Percentiles rank a stretch among this genome's conserved stretches.
Evolutionary conservation across 64 coral and sea anemone species (phyloP).

Genomic region (Dendronephthya gigantea): DNA sequence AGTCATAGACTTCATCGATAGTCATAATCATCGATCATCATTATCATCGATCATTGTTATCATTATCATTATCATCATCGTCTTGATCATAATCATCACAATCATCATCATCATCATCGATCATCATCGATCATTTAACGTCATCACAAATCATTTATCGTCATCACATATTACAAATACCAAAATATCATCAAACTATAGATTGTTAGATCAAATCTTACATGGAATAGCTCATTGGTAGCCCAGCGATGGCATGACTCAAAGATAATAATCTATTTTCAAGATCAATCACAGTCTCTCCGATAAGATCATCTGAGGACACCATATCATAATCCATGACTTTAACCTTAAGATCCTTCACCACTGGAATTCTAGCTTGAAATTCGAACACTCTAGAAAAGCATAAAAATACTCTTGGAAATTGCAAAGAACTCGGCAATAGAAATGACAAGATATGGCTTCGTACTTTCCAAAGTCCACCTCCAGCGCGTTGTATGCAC

Average conservation of each 20-base stretch:
- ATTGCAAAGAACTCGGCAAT: too few relatives aligned
- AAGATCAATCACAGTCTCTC: constrained; percentile 75
- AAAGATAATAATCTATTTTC: constrained; percentile 72
- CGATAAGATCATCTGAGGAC: constrained; percentile 69
- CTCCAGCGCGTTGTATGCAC: not conserved
- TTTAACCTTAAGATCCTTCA: constrained; percentile 62
- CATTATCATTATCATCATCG: too few relatives aligned
- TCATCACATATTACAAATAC: too few relatives aligned
- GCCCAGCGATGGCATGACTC: constrained; percentile 69
- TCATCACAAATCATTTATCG: too few relatives aligned
- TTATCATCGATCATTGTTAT: too few relatives aligned
- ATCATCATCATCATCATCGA: too few relatives aligned
- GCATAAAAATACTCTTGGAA: too few relatives aligned
- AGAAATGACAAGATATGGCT: not conserved
- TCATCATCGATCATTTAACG: too few relatives aligned
- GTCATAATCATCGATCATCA: too few relatives aligned
- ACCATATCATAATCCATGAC: constrained; percentile 87
- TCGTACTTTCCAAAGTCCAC: not conserved
- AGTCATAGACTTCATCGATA: too few relatives aligned
- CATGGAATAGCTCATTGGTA: constrained; percentile 71
- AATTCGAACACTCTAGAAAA: constrained; percentile 99
- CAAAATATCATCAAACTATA: too few relatives aligned
- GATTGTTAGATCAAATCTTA: constrained; percentile 13
- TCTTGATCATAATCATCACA: too few relatives aligned
- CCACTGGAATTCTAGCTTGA: constrained; percentile 68